phyloP scores from a whole-genome alignment of 2,888 invertebrate species.

The Lycocerus yunnanus region DNA sequence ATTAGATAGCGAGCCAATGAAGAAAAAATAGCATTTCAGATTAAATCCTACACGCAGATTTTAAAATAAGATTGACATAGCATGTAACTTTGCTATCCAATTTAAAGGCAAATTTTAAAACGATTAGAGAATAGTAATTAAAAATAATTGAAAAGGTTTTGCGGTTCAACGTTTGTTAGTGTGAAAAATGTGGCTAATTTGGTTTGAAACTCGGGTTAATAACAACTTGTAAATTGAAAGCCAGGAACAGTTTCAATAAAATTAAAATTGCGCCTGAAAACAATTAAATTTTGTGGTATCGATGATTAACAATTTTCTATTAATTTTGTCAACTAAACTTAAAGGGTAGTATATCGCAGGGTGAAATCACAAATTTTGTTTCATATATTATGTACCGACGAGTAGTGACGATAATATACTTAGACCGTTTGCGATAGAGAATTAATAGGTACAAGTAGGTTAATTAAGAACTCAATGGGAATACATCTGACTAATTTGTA shows the following conservation, averaged over 20 bases:
- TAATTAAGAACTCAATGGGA: constrained; percentile 2
- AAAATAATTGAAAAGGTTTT: constrained; percentile 9
- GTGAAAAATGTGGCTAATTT: constrained; percentile 3
- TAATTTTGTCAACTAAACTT: neutral
- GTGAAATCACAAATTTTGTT: neutral
- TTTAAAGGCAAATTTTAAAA: constrained; percentile 9
- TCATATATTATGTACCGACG: neutral
- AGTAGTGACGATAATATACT: neutral
- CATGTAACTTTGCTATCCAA: constrained; percentile 11
- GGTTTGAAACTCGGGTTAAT: neutral
- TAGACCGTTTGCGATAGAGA: neutral
- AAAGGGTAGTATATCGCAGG: neutral
- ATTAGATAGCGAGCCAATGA: no score
- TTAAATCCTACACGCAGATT: neutral
- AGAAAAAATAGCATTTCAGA: no score
- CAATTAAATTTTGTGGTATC: neutral
- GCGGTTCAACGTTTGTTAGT: constrained; percentile 7
- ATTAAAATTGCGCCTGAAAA: neutral
- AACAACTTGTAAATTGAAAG: neutral
- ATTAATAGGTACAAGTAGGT: neutral
- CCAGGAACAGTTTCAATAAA: neutral
- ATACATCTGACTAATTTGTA: constrained; percentile 3
- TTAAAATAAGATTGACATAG: neutral
- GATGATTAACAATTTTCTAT: neutral
- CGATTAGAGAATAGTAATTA: constrained; percentile 8